A percentile compares a stretch with the other conserved stretches of the same genome.
phyloP scores from a whole-genome alignment of 35 echinoderm and acorn worm species.

The Ophiothrix spiculata region DNA sequence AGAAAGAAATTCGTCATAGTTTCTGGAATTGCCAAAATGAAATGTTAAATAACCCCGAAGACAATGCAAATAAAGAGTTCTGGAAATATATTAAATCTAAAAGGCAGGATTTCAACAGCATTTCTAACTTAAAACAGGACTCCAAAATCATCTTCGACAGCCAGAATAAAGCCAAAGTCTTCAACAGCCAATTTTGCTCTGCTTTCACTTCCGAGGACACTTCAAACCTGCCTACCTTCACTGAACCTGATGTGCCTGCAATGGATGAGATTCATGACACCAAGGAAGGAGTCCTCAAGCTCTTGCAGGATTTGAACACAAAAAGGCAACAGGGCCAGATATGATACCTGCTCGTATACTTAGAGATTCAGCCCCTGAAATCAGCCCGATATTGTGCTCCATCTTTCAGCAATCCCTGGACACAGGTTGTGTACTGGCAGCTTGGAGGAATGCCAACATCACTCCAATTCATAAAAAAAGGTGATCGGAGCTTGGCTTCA shows the following conservation, averaged over 20 bases:
- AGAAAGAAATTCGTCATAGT: constrained; percentile 33
- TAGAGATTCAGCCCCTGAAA: neutral
- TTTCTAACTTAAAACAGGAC: constrained; percentile 18
- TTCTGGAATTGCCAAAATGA: constrained; percentile 44
- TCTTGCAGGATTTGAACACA: constrained; percentile 1
- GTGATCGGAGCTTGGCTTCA: neutral
- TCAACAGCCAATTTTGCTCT: constrained; percentile 37
- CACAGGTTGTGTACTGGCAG: neutral
- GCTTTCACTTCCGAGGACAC: constrained; percentile 47
- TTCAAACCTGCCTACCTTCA: constrained; percentile 9
- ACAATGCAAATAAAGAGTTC: constrained; percentile 29
- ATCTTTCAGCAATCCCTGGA: constrained; percentile 18
- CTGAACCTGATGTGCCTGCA: neutral
- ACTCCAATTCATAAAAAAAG: neutral
- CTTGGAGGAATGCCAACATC: neutral
- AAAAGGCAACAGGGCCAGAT: constrained; percentile 30
- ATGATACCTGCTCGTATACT: neutral
- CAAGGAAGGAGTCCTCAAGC: neutral
- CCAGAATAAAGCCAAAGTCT: constrained; percentile 16
- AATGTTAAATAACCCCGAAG: constrained; percentile 20
- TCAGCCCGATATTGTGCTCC: neutral
- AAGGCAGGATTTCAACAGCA: constrained; percentile 24
- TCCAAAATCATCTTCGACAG: constrained; percentile 33
- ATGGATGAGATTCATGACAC: neutral
- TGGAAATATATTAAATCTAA: constrained; percentile 44